A percentile compares a stretch with the other conserved stretches of the same genome.
Evolutionary conservation across 37 sponge, comb jelly and placozoan species (phyloP).

Genomic region (Ephydatia muelleri): DNA sequence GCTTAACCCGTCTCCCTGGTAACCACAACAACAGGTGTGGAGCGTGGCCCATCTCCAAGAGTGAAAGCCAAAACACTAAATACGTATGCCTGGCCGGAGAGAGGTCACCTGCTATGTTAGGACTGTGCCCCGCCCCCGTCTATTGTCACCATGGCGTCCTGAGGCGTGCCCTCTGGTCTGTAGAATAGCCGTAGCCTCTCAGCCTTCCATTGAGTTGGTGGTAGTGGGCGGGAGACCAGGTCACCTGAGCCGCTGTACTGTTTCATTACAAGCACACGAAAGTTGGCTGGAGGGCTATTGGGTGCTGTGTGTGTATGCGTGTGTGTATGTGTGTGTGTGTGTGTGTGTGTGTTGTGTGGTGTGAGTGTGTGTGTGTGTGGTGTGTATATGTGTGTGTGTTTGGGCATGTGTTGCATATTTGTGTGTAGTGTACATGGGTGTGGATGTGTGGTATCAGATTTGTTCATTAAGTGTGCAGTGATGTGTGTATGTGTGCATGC

Average conservation of each 20-base stretch:
- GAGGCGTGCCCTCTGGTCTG: not conserved
- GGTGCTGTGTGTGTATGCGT: slow-evolving; percentile 20
- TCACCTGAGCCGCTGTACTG: slow-evolving; percentile 26
- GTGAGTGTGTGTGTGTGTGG: too few species aligned
- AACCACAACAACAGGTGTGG: slow-evolving; percentile 17
- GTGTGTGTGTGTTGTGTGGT: too few species aligned
- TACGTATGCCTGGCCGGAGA: slow-evolving; percentile 10
- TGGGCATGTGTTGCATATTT: too few species aligned
- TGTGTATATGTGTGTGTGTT: too few species aligned
- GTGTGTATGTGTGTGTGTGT: not conserved
- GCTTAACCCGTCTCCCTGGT: not conserved
- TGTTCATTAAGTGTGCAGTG: too few species aligned
- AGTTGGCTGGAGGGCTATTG: slow-evolving; percentile 16
- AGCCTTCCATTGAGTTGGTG: slow-evolving; percentile 18
- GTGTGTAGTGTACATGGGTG: too few species aligned
- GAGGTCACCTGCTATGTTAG: slow-evolving; percentile 15
- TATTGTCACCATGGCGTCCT: slow-evolving; percentile 9
- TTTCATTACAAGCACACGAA: slow-evolving; percentile 21
- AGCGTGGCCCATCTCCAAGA: slow-evolving; percentile 37
- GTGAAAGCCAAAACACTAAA: slow-evolving; percentile 44
- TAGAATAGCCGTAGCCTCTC: slow-evolving; percentile 29
- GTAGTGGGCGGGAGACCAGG: slow-evolving; percentile 26
- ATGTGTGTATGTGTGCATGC: not conserved
- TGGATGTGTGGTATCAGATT: too few species aligned
- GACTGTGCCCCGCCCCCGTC: not conserved